Percentiles rank a stretch among this genome's conserved stretches.
phyloP scores from a whole-genome alignment of 2,113 vertebrate genomes.

The Phaetusa simplex region DNA sequence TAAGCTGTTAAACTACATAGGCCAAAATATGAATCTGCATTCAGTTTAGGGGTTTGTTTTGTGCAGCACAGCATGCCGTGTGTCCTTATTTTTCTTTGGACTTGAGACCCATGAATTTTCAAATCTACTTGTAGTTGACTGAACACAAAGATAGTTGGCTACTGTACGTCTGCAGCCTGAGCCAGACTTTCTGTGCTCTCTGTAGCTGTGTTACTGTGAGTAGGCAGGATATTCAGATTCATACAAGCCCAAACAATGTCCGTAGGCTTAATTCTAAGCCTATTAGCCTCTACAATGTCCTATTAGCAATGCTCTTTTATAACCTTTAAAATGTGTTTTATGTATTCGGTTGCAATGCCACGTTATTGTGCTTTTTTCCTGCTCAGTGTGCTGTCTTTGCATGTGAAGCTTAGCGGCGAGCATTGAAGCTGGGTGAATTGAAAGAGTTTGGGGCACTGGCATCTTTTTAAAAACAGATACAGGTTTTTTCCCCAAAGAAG shows the following conservation, averaged over 20 bases:
- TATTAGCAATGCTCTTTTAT: conserved; percentile 26
- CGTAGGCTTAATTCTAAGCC: conserved; percentile 40
- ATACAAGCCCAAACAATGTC: conserved; percentile 45
- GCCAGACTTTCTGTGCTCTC: background rate
- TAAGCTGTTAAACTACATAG: conserved; percentile 38
- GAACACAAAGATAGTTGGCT: conserved; percentile 44
- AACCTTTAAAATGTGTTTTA: background rate
- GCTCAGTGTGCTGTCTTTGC: background rate
- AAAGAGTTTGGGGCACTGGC: background rate
- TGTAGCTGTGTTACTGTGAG: background rate
- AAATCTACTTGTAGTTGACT: conserved; percentile 31
- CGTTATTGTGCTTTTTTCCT: background rate
- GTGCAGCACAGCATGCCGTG: background rate
- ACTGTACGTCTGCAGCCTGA: background rate
- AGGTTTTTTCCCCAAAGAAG: background rate
- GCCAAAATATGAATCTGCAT: conserved; percentile 4
- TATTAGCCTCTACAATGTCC: conserved; percentile 33
- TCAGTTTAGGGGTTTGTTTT: conserved; percentile 10
- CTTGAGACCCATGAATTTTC: conserved; percentile 38
- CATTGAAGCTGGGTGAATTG: background rate
- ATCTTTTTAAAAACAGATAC: background rate
- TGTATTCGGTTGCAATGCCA: background rate
- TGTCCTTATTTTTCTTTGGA: conserved; percentile 34
- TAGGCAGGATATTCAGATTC: conserved; percentile 50
- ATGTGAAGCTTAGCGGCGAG: background rate